A percentile compares a stretch with the other conserved stretches of the same genome.
Conservation (phyloP, 2,888 invertebrate genomes). For the Megamerina dolium region DNA sequence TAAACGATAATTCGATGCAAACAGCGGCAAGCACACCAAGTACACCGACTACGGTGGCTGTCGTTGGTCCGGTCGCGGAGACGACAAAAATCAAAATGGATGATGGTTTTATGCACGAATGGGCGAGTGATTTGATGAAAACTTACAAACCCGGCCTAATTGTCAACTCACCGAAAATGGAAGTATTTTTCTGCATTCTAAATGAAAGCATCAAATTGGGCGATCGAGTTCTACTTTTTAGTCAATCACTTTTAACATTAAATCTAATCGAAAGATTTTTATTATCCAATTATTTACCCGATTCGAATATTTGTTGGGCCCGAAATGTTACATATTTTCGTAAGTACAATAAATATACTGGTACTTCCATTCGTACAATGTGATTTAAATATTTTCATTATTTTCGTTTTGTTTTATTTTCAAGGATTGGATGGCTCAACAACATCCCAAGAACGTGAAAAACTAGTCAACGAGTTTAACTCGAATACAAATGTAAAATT, state of each 20-base stretch:
- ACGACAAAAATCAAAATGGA: conserved; percentile 56
- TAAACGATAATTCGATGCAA: no score
- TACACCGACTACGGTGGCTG: background rate
- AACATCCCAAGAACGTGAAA: conserved; percentile 87
- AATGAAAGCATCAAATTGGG: conserved; percentile 80
- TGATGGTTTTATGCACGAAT: conserved; percentile 81
- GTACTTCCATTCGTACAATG: background rate
- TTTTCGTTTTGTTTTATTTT: conserved; percentile 3
- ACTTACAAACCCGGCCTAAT: conserved; percentile 83
- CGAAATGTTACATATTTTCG: conserved; percentile 85
- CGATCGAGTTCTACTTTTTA: conserved; percentile 90
- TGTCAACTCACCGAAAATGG: conserved; percentile 93
- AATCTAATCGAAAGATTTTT: conserved; percentile 93
- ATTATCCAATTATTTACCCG: conserved; percentile 64
- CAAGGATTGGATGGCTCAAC: conserved; percentile 83
- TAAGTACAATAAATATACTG: conserved; percentile 53
- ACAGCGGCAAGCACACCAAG: background rate
- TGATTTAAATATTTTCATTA: background rate
- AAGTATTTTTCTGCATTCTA: conserved; percentile 84
- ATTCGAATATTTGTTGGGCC: conserved; percentile 70
- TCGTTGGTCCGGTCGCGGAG: conserved; percentile 52
- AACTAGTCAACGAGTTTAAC: conserved; percentile 94
- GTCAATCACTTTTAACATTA: conserved; percentile 91
- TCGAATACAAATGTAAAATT: conserved; percentile 77
- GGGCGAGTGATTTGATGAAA: conserved; percentile 78